Evolutionary conservation across 2,797 vertebrate species (phyloP).

Genomic region (Argentina silus): DNA sequence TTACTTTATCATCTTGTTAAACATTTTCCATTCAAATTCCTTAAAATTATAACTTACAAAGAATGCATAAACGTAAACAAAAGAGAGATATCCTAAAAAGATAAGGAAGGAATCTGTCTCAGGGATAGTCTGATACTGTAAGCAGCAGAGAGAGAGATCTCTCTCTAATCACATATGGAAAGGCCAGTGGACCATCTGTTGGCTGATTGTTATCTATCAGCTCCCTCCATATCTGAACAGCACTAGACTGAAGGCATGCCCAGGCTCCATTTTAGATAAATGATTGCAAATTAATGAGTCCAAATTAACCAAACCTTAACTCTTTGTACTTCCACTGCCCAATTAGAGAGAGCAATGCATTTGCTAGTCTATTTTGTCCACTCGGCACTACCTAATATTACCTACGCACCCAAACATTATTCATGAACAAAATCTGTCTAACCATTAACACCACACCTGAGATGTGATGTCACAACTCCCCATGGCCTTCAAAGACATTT

Average conservation of each 20-base stretch:
- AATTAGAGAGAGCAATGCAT: too few relatives aligned
- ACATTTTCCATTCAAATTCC: too few relatives aligned
- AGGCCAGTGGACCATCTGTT: conserved; percentile 70
- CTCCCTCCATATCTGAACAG: conserved; percentile 32
- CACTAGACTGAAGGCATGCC: too few relatives aligned
- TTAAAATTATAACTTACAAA: too few relatives aligned
- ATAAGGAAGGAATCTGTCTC: too few relatives aligned
- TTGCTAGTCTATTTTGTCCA: too few relatives aligned
- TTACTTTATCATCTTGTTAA: too few relatives aligned
- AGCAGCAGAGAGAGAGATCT: conserved; percentile 49
- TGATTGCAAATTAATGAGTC: not conserved
- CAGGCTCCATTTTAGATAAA: conserved; percentile 17
- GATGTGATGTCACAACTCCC: not conserved
- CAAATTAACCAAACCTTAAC: not conserved
- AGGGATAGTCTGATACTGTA: too few relatives aligned
- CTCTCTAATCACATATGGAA: conserved; percentile 65
- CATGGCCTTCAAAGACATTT: not conserved
- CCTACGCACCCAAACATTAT: too few relatives aligned
- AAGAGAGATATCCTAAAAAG: not conserved
- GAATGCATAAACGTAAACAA: not conserved
- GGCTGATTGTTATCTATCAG: conserved; percentile 55
- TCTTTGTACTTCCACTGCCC: too few relatives aligned
- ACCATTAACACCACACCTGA: conserved; percentile 1
- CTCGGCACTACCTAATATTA: too few relatives aligned
- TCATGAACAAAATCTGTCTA: too few relatives aligned